Percentiles rank a stretch among this genome's conserved stretches.
Evolutionary conservation across 2,113 vertebrate genomes (phyloP).

Genomic region (Willisornis vidua): DNA sequence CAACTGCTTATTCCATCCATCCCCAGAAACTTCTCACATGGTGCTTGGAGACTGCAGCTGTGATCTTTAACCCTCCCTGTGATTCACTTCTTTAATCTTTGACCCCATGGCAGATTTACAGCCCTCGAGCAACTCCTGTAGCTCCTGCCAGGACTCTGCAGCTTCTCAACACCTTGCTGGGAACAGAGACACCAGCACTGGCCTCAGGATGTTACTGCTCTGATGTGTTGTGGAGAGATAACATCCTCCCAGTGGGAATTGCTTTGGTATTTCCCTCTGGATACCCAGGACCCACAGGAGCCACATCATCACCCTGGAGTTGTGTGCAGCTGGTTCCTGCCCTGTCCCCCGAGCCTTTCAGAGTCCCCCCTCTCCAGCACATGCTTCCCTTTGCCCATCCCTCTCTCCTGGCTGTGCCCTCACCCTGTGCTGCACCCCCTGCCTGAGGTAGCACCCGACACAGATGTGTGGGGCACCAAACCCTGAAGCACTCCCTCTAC

Average conservation of each 20-base stretch:
- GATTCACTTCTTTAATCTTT: background rate
- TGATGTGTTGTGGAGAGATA: background rate
- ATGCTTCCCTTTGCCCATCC: rapidly evolving
- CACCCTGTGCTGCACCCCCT: background rate
- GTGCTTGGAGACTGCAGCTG: background rate
- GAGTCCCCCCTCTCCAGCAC: rapidly evolving
- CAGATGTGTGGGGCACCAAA: rapidly evolving
- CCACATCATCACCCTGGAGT: rapidly evolving
- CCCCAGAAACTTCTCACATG: background rate
- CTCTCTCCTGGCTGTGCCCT: background rate
- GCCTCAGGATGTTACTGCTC: background rate
- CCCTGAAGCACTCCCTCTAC: rapidly evolving
- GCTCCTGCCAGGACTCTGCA: background rate
- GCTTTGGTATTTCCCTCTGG: background rate
- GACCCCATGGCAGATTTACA: background rate
- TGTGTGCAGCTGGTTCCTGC: rapidly evolving
- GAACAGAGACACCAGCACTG: background rate
- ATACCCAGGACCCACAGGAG: too few relatives aligned
- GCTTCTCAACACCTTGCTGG: background rate
- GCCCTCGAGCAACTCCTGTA: background rate
- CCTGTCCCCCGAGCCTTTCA: rapidly evolving
- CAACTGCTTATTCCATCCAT: too few relatives aligned
- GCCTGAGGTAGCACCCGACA: rapidly evolving
- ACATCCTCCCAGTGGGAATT: background rate
- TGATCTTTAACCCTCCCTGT: background rate